Evolutionary conservation across 2,888 invertebrate species (phyloP).

Genomic region (Drosophila phalerata): DNA sequence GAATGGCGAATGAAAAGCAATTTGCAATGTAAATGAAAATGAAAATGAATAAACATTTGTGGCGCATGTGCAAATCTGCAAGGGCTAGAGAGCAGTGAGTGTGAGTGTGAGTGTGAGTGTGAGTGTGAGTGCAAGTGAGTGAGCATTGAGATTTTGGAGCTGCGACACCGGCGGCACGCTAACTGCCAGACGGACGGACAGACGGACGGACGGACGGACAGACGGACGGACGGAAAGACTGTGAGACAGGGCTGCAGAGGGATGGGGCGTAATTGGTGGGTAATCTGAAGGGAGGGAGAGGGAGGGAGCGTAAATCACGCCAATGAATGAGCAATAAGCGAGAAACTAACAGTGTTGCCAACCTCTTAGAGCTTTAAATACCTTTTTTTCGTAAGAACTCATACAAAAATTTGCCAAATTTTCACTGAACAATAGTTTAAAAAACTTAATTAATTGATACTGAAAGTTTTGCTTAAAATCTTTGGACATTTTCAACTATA

Average conservation of each 20-base stretch:
- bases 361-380: too few species aligned
- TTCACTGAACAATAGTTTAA: too few species aligned
- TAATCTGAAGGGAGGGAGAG: background rate
- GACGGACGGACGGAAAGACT: background rate
- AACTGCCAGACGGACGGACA: slow-evolving; percentile 40
- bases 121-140: slow-evolving; percentile 25
- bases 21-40: slow-evolving; percentile 73
- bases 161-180: slow-evolving; percentile 60
- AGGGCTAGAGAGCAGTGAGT: slow-evolving; percentile 34
- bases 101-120: slow-evolving; percentile 4
- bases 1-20: slow-evolving; percentile 68
- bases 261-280: background rate
- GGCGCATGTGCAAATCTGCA: slow-evolving; percentile 67
- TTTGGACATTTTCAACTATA: too few species aligned
- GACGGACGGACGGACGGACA: background rate
- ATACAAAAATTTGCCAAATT: too few species aligned
- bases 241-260: slow-evolving; percentile 1
- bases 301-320: slow-evolving; percentile 58
- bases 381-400: too few species aligned
- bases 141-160: slow-evolving; percentile 62
- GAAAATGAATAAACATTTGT: slow-evolving; percentile 60
- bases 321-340: slow-evolving; percentile 56
- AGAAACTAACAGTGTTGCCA: slow-evolving; percentile 13
- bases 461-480: too few species aligned
- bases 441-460: too few species aligned